These are phyloP conservation scores for Rhinichthys klamathensis DNA, from an alignment of 2,113 vertebrate genomes.

Conservation along the genomic window DNA sequence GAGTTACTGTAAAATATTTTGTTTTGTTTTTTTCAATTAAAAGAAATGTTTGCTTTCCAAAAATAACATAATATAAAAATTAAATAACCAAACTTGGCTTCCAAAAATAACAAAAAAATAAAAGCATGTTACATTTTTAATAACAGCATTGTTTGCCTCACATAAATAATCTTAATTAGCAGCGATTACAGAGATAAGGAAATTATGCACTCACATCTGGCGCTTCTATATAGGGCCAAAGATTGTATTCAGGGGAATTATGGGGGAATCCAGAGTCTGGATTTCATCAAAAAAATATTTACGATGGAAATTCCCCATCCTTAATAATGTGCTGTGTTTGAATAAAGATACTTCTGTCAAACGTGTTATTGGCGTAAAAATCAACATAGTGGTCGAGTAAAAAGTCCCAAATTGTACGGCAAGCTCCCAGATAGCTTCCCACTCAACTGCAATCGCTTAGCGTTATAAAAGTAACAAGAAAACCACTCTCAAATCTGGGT, in stretches of 20 bases:
- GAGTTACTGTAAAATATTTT: too few relatives aligned
- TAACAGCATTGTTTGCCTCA: background rate
- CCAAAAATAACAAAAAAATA: background rate
- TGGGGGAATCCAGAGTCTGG: constrained; percentile 1
- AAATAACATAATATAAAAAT: background rate
- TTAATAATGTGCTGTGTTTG: background rate
- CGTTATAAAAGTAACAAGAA: background rate
- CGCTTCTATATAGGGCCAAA: background rate
- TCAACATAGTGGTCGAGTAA: background rate
- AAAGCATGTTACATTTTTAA: background rate
- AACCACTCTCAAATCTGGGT: background rate
- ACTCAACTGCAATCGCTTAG: background rate
- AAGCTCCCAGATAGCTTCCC: background rate
- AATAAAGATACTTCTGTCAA: background rate
- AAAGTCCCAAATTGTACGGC: background rate
- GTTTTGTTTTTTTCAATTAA: too few relatives aligned
- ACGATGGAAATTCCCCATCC: constrained; percentile 18
- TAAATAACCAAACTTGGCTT: background rate
- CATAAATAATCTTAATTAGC: background rate
- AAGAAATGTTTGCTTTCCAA: background rate
- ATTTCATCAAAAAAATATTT: constrained; percentile 12
- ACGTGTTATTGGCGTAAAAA: background rate
- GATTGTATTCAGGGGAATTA: background rate
- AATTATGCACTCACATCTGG: background rate
- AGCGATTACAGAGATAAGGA: background rate